Base-by-base conservation (phyloP, 2,888 invertebrate genomes). In the Leistus spinibarbis region DNA sequence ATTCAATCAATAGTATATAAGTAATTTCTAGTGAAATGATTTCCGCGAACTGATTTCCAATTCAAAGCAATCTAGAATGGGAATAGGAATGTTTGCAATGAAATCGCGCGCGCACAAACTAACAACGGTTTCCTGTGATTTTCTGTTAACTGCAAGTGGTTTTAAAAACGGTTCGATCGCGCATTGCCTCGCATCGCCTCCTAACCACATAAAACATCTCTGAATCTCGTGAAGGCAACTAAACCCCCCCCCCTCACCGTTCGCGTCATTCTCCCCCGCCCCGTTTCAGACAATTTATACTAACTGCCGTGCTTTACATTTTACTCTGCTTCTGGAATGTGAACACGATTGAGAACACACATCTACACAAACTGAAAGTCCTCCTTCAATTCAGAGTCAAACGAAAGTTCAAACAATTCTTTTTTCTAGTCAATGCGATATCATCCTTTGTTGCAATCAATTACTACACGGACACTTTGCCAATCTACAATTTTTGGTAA, bases 241-340 rank as follows among this genome's bases (percentile, higher is more conserved):
- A 63, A 68, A 68, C 68, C 68, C 69, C 69, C 69, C 23, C 40
- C 13, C 40, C 40, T 7, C 13, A 7, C 68, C 60, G n/a, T n/a
- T 62, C n/a, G n/a, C 27, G 69, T 69, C 75, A 75, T 69, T 75
- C 69, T 64, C 23, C 40, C 13, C 40, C 40, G 40, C 13, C 40
- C 68, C 60, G n/a, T n/a, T 62, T 64, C 75, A 68, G 68, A 68
- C 75, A 64, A 75, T 75, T 75, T 75, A 69, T 74, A 75, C 75
- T 75, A 75, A 75, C 68, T 69, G 75, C 66, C 69, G 68, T 69
- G 69, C 54, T 75, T 75, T 75, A 69, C 75, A 64, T 75, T 75
- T 75, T 68, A 63, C 63, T 75, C 69, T 67, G 67, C 65, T 60
- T 67, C 54, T 60, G 74, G 74, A 67, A 74, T 74, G 73, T 56